Base-by-base conservation (phyloP, 2,113 vertebrate species). In the zebrafish (Danio rerio) region DNA sequence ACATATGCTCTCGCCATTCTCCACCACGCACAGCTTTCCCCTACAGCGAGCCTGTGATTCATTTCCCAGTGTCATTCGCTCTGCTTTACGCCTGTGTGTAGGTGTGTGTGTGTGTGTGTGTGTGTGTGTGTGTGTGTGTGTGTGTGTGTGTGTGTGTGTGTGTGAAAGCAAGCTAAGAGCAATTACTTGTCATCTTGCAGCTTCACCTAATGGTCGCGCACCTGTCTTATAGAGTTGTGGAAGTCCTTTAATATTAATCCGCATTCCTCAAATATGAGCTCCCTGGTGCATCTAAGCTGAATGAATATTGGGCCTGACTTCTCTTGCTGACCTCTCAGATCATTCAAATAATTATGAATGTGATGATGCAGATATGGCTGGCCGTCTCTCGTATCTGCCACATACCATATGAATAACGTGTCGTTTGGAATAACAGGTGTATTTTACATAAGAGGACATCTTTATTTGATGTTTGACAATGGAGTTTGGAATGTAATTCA, bases 11-110 rank as follows among this genome's bases (percentile, higher is more conserved):
- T 16, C 5, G 13, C 74, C 12, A 21, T 31, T 63, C 74, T 80
- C 70, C 40, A 75, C 78, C 69, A 69, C 18, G 63, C 50, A 43
- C 59, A 56, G 63, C 13, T 76, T 81, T 76, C 55, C 76, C 70
- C 81, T 69, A 66, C 55, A 80, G 70, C 80, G 12, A 75, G 55
- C 45, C 84, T 85, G 80, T 79, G 69, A 85, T 74, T 68, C 84
- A 79, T 79, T 85, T 78, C 78, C 75, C 61, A 69, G 52, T 50
- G 52, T 21, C 69, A 68, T 78, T 78, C 80, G 52, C 40, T 58
- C 31, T 9, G 8, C 56, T 72, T 56, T 50, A 61, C 31, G 12
- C 9, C 47, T 40, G 66, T 66, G 15, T 40, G 31, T 31, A 31
- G 31, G 18, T 43, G 66, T 53, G 56, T 20, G 49, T 73, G 43